Base-by-base conservation (phyloP, 2,888 invertebrate genomes). In the Drosophila rellima region DNA sequence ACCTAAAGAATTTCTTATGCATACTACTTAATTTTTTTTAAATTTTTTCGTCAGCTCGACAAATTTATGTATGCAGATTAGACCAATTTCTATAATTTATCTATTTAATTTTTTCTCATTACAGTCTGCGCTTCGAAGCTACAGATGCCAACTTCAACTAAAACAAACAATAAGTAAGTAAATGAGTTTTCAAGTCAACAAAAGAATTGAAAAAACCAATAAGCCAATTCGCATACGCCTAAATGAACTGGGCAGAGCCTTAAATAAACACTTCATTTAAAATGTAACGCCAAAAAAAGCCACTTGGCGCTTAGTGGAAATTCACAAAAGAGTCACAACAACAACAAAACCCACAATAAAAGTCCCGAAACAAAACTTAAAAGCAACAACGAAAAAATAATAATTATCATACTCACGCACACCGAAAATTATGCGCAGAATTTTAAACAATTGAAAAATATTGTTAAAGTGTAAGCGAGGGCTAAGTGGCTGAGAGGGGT, bases 361-460 rank as follows among this genome's bases (percentile, higher is more conserved):
- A 13, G 11, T 18, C 6, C 6, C 40, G 20, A 40, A 20, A 40
- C 18, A 20, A 40, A 39, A 39, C 39, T 37, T 15, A 3, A 37
- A 37, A 37, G 8, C 35, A 15, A 42, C 3, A 26, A 48, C 45
- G 42, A 23, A 42, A 59, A 51, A 68, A 66, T n/a, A n/a, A n/a
- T n/a, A 76, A 81, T 71, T 71, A 70, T 74, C 63, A 78, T 47
- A 73, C 64, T 75, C 68, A 78, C 68, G 75, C 78, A 78, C 61
- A 70, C 29, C 17, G 35, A 39, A 74, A 65, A 66, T 68, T 50
- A 62, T 76, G 77, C 72, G 45, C 64, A 65, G 80, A 79, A 79
- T 80, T 75, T 86, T 88, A 84, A 84, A 83, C 88, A 84, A 89
- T 80, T 89, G 74, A 78, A 73, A 60, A 72, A 76, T 66, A 62